These are phyloP conservation scores for Ceratoteleas bidentatus DNA, from an alignment of 1,140 invertebrate species.

Conservation along the genomic window DNA sequence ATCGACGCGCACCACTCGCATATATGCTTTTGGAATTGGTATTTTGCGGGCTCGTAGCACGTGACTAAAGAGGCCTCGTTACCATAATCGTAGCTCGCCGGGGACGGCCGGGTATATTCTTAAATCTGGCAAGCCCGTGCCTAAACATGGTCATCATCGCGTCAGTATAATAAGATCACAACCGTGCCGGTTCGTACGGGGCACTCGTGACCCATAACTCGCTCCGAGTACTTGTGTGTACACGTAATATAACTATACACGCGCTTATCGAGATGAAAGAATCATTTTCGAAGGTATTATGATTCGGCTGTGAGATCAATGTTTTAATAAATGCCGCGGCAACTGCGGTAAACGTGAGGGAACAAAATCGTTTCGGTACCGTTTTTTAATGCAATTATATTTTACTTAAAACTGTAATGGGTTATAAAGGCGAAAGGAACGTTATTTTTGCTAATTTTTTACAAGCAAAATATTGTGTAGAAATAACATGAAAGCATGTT, in stretches of 20 bases:
- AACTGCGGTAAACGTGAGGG: not conserved
- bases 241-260: constrained; percentile 36
- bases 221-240: constrained; percentile 47
- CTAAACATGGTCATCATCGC: constrained; percentile 77
- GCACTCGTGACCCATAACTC: constrained; percentile 68
- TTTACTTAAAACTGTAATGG: not conserved
- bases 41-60: constrained; percentile 55
- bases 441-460: too few relatives aligned
- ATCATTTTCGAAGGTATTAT: constrained; percentile 30
- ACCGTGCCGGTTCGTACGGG: constrained; percentile 67
- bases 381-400: not conserved
- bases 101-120: constrained; percentile 70
- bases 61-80: constrained; percentile 75
- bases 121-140: constrained; percentile 77
- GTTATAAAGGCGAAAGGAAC: too few relatives aligned
- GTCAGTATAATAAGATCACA: constrained; percentile 74
- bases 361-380: not conserved
- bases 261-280: constrained; percentile 33
- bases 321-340: constrained; percentile 33
- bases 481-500: too few relatives aligned
- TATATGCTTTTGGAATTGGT: constrained; percentile 47
- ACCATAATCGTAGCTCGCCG: constrained; percentile 71
- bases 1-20: constrained; percentile 16
- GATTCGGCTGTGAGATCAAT: constrained; percentile 23
- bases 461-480: too few relatives aligned